Percentiles rank a stretch among this genome's conserved stretches.
Evolutionary conservation across 2,113 vertebrate species (phyloP).

Genomic region (Oreotrochilus melanogaster): DNA sequence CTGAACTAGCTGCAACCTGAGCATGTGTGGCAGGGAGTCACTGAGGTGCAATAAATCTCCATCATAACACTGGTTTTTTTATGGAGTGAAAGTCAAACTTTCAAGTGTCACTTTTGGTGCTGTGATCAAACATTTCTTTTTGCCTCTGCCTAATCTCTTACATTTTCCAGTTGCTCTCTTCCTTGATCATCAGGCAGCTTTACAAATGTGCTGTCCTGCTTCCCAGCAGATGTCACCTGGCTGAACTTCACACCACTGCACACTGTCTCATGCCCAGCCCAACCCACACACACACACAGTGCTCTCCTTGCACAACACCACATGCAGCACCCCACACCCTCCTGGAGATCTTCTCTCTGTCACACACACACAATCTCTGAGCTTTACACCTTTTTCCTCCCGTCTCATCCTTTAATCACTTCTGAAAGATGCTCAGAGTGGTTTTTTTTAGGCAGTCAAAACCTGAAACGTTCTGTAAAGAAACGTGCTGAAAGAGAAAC

Average conservation of each 20-base stretch:
- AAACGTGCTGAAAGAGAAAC: not conserved
- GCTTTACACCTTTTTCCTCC: conserved; percentile 15
- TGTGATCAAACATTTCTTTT: not conserved
- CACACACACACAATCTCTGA: not conserved
- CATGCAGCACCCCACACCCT: not conserved
- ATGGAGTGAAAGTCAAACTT: not conserved
- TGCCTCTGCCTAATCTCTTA: not conserved
- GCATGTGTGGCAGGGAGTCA: not conserved
- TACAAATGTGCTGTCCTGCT: not conserved
- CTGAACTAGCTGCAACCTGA: not conserved
- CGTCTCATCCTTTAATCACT: conserved; percentile 17
- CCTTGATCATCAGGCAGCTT: accelerated
- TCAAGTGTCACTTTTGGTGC: not conserved
- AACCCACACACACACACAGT: not conserved
- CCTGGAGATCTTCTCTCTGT: not conserved
- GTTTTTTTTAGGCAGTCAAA: not conserved
- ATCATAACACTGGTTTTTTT: not conserved
- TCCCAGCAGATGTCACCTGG: not conserved
- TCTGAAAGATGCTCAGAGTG: not conserved
- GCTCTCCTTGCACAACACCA: not conserved
- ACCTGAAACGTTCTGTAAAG: not conserved
- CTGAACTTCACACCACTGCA: not conserved
- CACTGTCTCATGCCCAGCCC: not conserved
- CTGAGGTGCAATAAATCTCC: not conserved
- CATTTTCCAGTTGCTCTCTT: not conserved